Percentiles rank a stretch among this genome's conserved stretches.
Conservation (phyloP, 1,140 invertebrate genomes). For the Trialeurodes vaporariorum region DNA sequence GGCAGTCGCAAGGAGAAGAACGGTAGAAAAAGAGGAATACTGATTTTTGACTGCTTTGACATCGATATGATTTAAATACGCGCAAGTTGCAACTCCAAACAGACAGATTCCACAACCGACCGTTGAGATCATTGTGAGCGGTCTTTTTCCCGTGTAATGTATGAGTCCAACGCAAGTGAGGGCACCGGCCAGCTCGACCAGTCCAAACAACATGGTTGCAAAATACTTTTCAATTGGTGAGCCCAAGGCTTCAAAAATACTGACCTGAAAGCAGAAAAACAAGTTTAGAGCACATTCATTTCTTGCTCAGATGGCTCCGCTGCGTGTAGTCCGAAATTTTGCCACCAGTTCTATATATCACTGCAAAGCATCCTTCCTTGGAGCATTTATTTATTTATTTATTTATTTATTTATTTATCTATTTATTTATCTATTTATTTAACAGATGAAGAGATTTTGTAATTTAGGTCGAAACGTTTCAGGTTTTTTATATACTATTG, state of each 20-base stretch:
- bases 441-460: too few relatives aligned
- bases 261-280: slow-evolving; percentile 24
- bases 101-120: slow-evolving; percentile 47
- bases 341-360: too few relatives aligned
- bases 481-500: too few relatives aligned
- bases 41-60: slow-evolving; percentile 14
- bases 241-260: slow-evolving; percentile 51
- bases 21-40: slow-evolving; percentile 9
- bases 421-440: too few relatives aligned
- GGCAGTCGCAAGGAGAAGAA: slow-evolving; percentile 44
- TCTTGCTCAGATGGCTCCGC: too few relatives aligned
- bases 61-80: slow-evolving; percentile 30
- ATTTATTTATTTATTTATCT: too few relatives aligned
- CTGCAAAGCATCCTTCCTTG: too few relatives aligned
- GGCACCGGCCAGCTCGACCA: slow-evolving; percentile 50
- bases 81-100: slow-evolving; percentile 43
- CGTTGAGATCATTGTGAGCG: slow-evolving; percentile 51
- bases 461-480: too few relatives aligned
- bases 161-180: slow-evolving; percentile 48
- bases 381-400: too few relatives aligned
- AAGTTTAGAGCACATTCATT: too few relatives aligned
- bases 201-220: slow-evolving; percentile 53
- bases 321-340: too few relatives aligned
- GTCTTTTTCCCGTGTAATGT: slow-evolving; percentile 55
- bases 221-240: slow-evolving; percentile 59